Base-by-base conservation (phyloP, 2,888 invertebrate genomes). In the Coecobrya sp. region DNA sequence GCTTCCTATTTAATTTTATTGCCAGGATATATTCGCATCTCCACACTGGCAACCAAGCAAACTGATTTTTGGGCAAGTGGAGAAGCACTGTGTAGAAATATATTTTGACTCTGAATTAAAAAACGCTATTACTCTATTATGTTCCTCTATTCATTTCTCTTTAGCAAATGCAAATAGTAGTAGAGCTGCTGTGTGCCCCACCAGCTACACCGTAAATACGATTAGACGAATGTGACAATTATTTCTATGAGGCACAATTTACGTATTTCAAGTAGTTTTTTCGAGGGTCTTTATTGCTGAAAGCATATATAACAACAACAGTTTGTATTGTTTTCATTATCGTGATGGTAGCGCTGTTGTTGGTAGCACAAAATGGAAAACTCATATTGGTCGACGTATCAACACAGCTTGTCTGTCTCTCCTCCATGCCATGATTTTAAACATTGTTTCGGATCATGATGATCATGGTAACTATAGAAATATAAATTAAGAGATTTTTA, bases 141-240 rank as follows among this genome's bases (percentile, higher is more conserved):
- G 19, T n/a, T 27, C 19, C 16, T 42, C 42, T 36, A n/a, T 36
- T 70, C 36, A 42, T 42, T 70, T 70, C 42, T n/a, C 70, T 70
- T 10, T 70, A 42, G 70, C 11, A 10, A 70, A 68, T 68, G 68
- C 30, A 68, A 70, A 70, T 62, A 62, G 55, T 62, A 62, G 55
- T 55, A 19, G n/a, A 49, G 13, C 49, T 49, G 11, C 13, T 13
- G n/a, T n/a, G n/a, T n/a, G 49, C 13, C 10, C 5, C 1, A 25
- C 25, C 16, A n/a, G 8, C 62, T 8, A 10, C 59, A 59, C 59
- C 62, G 62, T 25, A 62, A 62, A 62, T 62, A 62, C 62, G 62
- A 25, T 62, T 62, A 62, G 25, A 22, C 22, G 25, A 62, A 62
- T 25, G 22, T 10, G 62, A 62, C 62, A 62, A 25, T 62, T 62